Base-by-base conservation (phyloP, 2,797 vertebrate species). In the Selene dorsalis region DNA sequence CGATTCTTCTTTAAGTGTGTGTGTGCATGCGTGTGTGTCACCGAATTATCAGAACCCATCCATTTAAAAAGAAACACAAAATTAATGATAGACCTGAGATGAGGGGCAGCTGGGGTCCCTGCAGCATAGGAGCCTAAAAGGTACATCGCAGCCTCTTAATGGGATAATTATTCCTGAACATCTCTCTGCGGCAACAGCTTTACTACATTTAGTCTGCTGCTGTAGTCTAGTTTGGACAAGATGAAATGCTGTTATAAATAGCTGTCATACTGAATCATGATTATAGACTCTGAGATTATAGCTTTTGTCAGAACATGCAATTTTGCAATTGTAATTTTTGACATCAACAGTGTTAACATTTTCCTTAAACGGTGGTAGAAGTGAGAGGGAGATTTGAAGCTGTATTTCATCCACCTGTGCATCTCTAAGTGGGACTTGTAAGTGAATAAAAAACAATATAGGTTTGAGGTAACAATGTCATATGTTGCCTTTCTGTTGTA, bases 51-150 rank as follows among this genome's bases (percentile, higher is more conserved):
- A 63, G 68, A 56, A 63, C 22, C 67, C 20, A 73, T 75, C 41
- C 13, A 45, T 82, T 70, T 76, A 83, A 73, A 65, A 32, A 69
- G 35, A 60, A 66, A 66, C 71, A 81, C 62, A 58, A 72, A 84
- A 85, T 84, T 73, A 8, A 79, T 64, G 20, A 43, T 45, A 69
- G 58, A 61, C 58, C 68, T 50, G 28, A 69, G 41, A 75, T 70
- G 53, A 73, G 57, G 69, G 41, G n/a, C 47, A 62, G 59, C 45
- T 4, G 52, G 8, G 61, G 50, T 59, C 50, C 41, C 61, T 66
- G 30, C 38, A 2, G 45, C 61, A 48, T 17, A 57, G 22, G 30
- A 71, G 65, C 62, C 52, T 79, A 32, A 80, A 74, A 65, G 62
- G 59, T 28, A 24, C 0, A 1, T 57, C 77, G 77, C 17, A 48